Conservation (phyloP, 92 coral and sea anemone genomes). For the Nematostella vectensis region DNA sequence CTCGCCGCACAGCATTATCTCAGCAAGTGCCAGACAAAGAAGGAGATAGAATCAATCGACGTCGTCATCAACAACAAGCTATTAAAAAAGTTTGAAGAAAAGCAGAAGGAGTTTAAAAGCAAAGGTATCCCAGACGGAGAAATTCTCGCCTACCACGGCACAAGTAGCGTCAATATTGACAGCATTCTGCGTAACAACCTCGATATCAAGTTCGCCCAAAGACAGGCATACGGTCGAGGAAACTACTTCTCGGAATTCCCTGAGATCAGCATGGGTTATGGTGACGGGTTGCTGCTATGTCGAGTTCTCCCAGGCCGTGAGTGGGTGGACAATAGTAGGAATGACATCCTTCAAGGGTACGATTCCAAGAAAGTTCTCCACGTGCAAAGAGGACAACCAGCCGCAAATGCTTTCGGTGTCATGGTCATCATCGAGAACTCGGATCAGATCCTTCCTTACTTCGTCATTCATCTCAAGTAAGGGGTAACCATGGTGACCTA, state of each 20-base stretch:
- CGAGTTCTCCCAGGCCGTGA: not conserved
- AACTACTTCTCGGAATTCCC: conserved; percentile 24
- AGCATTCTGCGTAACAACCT: conserved; percentile 12
- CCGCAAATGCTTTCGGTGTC: not conserved
- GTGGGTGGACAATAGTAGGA: not conserved
- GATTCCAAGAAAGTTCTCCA: conserved; percentile 1
- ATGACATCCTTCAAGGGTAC: not conserved
- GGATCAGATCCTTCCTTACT: not conserved
- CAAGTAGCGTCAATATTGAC: conserved; percentile 3
- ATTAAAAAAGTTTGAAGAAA: conserved; percentile 11
- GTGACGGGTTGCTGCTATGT: not conserved
- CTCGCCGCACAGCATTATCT: conserved; percentile 10
- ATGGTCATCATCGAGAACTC: conserved; percentile 3
- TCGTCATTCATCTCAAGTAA: conserved; percentile 1
- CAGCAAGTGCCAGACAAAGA: not conserved
- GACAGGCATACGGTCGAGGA: conserved; percentile 29
- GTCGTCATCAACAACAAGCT: conserved; percentile 22
- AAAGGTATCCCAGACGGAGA: conserved; percentile 15
- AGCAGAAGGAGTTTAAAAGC: not conserved
- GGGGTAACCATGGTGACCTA: not conserved
- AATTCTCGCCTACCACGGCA: conserved; percentile 31
- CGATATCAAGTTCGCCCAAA: conserved; percentile 4
- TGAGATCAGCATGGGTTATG: conserved; percentile 3
- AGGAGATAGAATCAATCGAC: conserved; percentile 9
- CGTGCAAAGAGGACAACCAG: not conserved